A percentile compares a stretch with the other conserved stretches of the same genome.
phyloP scores from a whole-genome alignment of 2,113 vertebrate species.

The Proterorhinus semilunaris region DNA sequence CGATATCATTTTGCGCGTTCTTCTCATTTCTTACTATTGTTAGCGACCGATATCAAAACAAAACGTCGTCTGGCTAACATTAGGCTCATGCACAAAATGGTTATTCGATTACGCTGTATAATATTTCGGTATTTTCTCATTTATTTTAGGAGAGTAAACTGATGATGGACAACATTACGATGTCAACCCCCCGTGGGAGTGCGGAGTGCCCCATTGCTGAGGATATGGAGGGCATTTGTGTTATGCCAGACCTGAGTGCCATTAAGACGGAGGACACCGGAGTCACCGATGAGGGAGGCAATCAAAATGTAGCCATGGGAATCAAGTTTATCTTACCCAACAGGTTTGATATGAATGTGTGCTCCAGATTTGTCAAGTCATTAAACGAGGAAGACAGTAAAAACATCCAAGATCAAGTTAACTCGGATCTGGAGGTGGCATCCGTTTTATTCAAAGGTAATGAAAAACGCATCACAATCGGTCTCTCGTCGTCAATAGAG shows the following conservation, averaged over 20 bases:
- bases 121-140: no score
- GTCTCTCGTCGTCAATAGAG: neutral
- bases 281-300: constrained; percentile 60
- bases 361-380: constrained; percentile 96
- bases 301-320: constrained; percentile 91
- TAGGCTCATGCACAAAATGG: no score
- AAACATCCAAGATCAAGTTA: constrained; percentile 99
- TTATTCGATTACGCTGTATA: no score
- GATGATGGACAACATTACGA: constrained; percentile 61
- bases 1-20: neutral
- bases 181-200: constrained; percentile 72
- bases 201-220: constrained; percentile 75
- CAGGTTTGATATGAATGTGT: constrained; percentile 99
- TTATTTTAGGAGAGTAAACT: neutral
- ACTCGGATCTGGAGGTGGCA: constrained; percentile 97
- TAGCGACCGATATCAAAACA: neutral
- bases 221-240: constrained; percentile 83
- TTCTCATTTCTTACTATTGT: no score
- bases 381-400: constrained; percentile 98
- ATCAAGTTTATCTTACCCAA: constrained; percentile 98
- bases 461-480: neutral
- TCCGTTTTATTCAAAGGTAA: constrained; percentile 98
- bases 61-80: neutral
- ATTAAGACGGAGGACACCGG: constrained; percentile 90
- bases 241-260: constrained; percentile 81